phyloP scores from a whole-genome alignment of 2,797 vertebrate genomes.

The Lepilemur septentrionalis region DNA sequence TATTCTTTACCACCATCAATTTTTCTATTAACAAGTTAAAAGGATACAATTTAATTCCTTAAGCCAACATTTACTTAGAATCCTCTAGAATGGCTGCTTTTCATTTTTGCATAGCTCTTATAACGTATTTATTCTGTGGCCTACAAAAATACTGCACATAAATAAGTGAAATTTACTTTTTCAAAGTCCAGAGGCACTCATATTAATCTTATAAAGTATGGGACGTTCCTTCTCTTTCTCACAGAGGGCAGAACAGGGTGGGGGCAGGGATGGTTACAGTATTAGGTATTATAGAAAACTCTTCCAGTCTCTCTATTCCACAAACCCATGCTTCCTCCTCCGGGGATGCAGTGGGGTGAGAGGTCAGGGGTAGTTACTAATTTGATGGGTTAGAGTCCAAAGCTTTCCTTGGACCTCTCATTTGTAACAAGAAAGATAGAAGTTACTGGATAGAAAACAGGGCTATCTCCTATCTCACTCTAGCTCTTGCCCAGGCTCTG shows the following conservation, averaged over 20 bases:
- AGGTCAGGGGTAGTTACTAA: background rate
- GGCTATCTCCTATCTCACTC: background rate
- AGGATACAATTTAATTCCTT: background rate
- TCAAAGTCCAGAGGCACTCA: background rate
- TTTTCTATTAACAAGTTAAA: background rate
- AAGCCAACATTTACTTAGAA: background rate
- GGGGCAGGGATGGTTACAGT: background rate
- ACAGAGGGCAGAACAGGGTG: too few relatives aligned
- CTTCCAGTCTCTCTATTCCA: background rate
- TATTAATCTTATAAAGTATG: background rate
- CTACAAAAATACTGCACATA: constrained; percentile 5
- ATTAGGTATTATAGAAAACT: constrained; percentile 3
- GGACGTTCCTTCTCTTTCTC: background rate
- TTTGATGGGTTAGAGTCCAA: background rate
- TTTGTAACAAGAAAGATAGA: constrained; percentile 20
- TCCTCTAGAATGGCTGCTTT: background rate
- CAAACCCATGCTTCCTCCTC: background rate
- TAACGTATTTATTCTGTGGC: background rate
- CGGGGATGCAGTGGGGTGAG: too few relatives aligned
- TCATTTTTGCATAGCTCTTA: background rate
- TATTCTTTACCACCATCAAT: background rate
- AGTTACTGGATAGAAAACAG: background rate
- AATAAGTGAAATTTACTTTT: background rate
- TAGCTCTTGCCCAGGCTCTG: background rate
- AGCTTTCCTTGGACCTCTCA: background rate